These are phyloP conservation scores for Tubiluchus corallicola DNA, from an alignment of 2,888 invertebrate genomes.

Conservation along the genomic window DNA sequence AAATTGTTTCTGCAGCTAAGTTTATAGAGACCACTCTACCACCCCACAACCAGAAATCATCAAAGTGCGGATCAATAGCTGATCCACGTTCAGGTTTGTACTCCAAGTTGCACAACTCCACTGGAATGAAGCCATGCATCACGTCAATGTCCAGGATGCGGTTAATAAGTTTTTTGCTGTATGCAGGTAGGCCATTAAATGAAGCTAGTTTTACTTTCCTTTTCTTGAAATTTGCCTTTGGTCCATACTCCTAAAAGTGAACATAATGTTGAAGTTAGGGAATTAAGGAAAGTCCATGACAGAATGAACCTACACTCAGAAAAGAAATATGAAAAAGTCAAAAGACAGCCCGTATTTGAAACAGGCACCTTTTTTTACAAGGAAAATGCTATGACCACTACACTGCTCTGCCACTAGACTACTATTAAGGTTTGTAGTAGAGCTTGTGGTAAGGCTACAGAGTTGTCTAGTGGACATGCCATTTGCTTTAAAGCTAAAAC, in stretches of 20 bases:
- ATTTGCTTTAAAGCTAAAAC: no score
- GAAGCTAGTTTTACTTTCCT: slow-evolving; percentile 52
- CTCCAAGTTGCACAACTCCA: slow-evolving; percentile 90
- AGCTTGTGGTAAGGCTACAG: no score
- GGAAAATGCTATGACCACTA: no score
- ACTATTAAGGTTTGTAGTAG: no score
- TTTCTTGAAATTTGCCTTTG: slow-evolving; percentile 94
- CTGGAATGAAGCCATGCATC: slow-evolving; percentile 50
- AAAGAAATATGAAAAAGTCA: no score
- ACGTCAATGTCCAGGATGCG: slow-evolving; percentile 43
- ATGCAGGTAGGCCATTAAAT: slow-evolving; percentile 72
- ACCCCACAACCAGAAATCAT: slow-evolving; percentile 99
- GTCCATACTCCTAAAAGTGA: slow-evolving; percentile 62
- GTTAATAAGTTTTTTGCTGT: slow-evolving; percentile 56
- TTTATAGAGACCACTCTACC: slow-evolving; percentile 86
- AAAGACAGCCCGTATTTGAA: no score
- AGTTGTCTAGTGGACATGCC: no score
- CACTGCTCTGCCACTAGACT: no score
- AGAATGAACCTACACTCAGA: slow-evolving; percentile 1
- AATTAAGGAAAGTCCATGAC: neutral
- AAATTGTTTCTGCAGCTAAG: slow-evolving; percentile 54
- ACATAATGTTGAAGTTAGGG: neutral
- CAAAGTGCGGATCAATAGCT: slow-evolving; percentile 91
- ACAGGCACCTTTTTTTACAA: no score
- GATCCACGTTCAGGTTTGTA: slow-evolving; percentile 64